Base-by-base conservation (phyloP, 2,797 vertebrate genomes). In the Heteromormyrus szaboi region DNA sequence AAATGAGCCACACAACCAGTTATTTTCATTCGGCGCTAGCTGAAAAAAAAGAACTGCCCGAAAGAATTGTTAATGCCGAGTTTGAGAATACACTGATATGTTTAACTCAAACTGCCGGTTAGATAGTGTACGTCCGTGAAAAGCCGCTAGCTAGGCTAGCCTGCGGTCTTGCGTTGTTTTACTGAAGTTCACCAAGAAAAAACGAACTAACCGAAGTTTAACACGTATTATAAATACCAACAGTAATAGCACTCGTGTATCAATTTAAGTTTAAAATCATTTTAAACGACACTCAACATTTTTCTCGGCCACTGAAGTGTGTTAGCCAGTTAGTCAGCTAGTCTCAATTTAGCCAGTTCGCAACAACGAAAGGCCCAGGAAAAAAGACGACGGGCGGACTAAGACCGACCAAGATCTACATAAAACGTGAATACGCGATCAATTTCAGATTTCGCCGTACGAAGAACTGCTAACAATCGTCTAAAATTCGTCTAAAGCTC, bases 241-340 rank as follows among this genome's bases (percentile, higher is more conserved):
- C 76, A 81, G 37, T 17, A 46, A 37, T n/a, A 44, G 41, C 2
- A n/a, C 17, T 81, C 76, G 76, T 46, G 41, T 46, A 81, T 22
- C 19, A 14, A 9, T 19, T 81, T 81, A 81, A 46, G 41, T 81
- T 46, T 81, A 46, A 44, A 81, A 46, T n/a, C 7, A 22, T 44
- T 46, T 81, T 81, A 81, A 81, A 46, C 37, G 68, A 81, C 76
- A 7, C 1, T 81, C 41, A 44, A 46, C 68, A 72, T 37, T 72
- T 37, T 72, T 37, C 68, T 72, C 33, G 65, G 12, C 65, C 65
- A 37, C 65, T 33, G 65, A 72, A 72, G 68, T 72, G 29, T 72
- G 48, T 51, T 85, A 85, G 81, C 81, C 50, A 50, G 44, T 51
- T 50, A 85, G 81, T 46, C 81, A 50, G 81, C 81, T 85, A 48